These are phyloP conservation scores for Cabera pusaria DNA, from an alignment of 2,888 invertebrate genomes.

Conservation along the genomic window DNA sequence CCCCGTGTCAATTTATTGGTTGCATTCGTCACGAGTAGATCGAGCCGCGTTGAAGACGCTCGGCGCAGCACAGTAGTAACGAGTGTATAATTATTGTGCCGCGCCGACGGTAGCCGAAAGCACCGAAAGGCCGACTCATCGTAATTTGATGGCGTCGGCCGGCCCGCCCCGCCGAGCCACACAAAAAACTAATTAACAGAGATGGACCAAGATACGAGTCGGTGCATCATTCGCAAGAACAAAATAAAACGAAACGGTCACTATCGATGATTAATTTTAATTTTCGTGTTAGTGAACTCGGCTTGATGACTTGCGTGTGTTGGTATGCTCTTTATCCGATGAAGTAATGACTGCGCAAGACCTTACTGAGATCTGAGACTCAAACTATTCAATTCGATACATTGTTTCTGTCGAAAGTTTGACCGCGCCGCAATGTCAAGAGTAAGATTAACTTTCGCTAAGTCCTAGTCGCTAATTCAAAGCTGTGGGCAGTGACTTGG, in stretches of 20 bases:
- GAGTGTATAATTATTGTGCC: conserved; percentile 80
- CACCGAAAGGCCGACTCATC: conserved; percentile 82
- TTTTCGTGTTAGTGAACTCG: conserved; percentile 38
- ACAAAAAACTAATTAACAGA: conserved; percentile 83
- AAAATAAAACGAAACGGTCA: conserved; percentile 56
- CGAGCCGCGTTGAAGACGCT: conserved; percentile 21
- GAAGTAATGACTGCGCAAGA: conserved; percentile 10
- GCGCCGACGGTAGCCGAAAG: conserved; percentile 77
- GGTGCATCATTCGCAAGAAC: conserved; percentile 63
- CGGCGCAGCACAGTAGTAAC: conserved; percentile 79
- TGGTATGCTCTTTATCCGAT: conserved; percentile 19
- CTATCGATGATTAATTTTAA: conserved; percentile 50
- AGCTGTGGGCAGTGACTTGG: too few relatives aligned
- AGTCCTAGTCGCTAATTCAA: too few relatives aligned
- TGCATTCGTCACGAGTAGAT: conserved; percentile 53
- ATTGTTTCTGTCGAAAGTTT: too few relatives aligned
- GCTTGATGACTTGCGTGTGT: conserved; percentile 34
- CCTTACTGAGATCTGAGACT: conserved; percentile 1
- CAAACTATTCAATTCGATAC: too few relatives aligned
- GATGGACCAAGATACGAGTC: conserved; percentile 60
- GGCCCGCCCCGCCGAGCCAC: conserved; percentile 66
- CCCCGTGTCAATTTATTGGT: conserved; percentile 50
- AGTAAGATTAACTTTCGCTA: too few relatives aligned
- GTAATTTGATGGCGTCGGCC: conserved; percentile 82
- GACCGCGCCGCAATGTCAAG: too few relatives aligned